A percentile compares a stretch with the other conserved stretches of the same genome.
Evolutionary conservation across 2,888 invertebrate species (phyloP).

Genomic region (Drosophila monieri): DNA sequence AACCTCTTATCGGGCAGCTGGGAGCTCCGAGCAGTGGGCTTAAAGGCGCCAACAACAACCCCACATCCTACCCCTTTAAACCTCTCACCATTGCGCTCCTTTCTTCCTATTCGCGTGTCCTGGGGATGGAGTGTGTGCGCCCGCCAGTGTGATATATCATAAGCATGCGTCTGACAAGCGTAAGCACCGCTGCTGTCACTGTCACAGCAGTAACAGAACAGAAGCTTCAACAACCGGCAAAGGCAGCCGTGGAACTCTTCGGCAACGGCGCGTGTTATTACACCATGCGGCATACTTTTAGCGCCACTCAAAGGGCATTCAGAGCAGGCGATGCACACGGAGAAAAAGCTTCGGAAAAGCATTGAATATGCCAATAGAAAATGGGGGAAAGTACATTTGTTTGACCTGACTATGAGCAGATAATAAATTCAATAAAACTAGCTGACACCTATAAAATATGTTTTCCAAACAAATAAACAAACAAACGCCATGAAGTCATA

Average conservation of each 20-base stretch:
- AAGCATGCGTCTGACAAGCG: constrained; percentile 74
- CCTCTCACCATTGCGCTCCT: neutral
- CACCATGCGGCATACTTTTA: constrained; percentile 74
- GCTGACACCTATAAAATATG: neutral
- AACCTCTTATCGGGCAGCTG: constrained; percentile 54
- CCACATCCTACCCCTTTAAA: constrained; percentile 13
- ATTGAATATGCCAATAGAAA: too few species aligned
- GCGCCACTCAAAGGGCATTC: constrained; percentile 69
- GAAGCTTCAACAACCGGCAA: constrained; percentile 17
- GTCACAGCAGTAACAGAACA: constrained; percentile 50
- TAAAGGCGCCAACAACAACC: constrained; percentile 20
- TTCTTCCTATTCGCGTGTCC: constrained; percentile 9
- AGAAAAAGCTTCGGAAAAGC: neutral
- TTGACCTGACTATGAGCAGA: neutral
- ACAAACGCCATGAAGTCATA: neutral
- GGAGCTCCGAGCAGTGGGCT: constrained; percentile 17
- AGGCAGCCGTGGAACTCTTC: constrained; percentile 16
- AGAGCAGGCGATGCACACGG: constrained; percentile 41
- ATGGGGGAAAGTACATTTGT: neutral
- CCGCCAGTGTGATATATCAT: constrained; percentile 64
- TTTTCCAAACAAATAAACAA: neutral
- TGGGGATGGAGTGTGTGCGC: constrained; percentile 34
- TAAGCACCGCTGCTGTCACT: constrained; percentile 75
- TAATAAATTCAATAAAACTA: neutral
- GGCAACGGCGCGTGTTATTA: constrained; percentile 68